Conservation (phyloP, 2,888 invertebrate species). For the Pristionchus fissidentatus region DNA sequence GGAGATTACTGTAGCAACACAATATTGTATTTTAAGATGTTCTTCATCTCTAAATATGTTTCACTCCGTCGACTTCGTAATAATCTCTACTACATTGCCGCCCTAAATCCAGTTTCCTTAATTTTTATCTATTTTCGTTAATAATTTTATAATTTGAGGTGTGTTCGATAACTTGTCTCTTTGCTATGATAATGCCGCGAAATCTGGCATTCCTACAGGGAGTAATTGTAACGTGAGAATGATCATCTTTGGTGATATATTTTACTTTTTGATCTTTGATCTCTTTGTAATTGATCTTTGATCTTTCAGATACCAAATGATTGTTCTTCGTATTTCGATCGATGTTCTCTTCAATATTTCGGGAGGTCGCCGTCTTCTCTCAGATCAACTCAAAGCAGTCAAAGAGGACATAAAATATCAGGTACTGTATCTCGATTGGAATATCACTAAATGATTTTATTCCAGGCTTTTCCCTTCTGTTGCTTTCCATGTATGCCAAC, state of each 20-base stretch:
- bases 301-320: conserved; percentile 7
- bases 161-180: not conserved
- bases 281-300: not conserved
- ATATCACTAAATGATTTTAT: not conserved
- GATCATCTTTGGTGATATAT: not conserved
- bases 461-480: conserved; percentile 22
- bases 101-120: conserved; percentile 23
- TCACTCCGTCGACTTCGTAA: not conserved
- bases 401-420: conserved; percentile 17
- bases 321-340: conserved; percentile 23
- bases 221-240: conserved; percentile 17
- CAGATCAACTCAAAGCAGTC: not conserved
- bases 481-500: not conserved
- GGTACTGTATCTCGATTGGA: too few relatives aligned
- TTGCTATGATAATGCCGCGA: conserved; percentile 33
- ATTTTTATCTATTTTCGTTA: not conserved
- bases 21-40: conserved; percentile 2
- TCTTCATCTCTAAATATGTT: conserved; percentile 17
- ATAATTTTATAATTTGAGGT: not conserved
- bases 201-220: conserved; percentile 33
- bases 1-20: not conserved
- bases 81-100: conserved; percentile 29
- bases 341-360: conserved; percentile 39
- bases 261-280: not conserved
- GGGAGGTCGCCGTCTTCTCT: not conserved